Evolutionary conservation across 1,140 invertebrate species (phyloP).

Genomic region (Lepidurus packardi): DNA sequence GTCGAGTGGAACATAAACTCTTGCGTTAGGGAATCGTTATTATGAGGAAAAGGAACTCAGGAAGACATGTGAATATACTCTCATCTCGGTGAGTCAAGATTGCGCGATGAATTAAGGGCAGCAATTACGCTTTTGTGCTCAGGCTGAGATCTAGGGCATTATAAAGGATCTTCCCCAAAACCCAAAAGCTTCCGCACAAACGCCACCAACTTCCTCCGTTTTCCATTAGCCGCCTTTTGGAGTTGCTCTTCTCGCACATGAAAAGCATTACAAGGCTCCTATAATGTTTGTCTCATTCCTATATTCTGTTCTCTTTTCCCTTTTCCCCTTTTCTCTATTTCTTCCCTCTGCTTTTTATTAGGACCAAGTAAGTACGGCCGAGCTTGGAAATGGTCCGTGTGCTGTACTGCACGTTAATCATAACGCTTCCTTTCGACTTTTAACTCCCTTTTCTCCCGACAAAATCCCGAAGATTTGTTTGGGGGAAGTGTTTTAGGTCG

Average conservation of each 20-base stretch:
- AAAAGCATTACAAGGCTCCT: not conserved
- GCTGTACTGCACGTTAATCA: not conserved
- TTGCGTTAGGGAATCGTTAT: no score
- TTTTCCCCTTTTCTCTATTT: not conserved
- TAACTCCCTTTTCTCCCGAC: not conserved
- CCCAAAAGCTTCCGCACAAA: not conserved
- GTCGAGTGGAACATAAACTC: no score
- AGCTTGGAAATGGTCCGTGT: no score
- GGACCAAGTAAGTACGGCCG: no score
- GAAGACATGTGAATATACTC: no score
- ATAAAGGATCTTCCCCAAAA: not conserved
- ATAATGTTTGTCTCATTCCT: not conserved
- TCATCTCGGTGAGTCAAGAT: not conserved
- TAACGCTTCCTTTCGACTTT: not conserved
- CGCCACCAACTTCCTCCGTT: not conserved
- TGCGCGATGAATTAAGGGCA: constrained; percentile 17
- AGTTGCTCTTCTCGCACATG: constrained; percentile 2
- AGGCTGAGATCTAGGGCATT: not conserved
- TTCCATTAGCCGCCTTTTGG: constrained; percentile 21
- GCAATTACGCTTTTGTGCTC: constrained; percentile 4
- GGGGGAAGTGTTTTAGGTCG: not conserved
- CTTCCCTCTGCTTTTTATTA: no score
- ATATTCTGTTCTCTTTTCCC: not conserved
- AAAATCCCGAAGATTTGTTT: not conserved
- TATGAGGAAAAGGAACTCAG: no score